Evolutionary conservation across 1,140 invertebrate genomes (phyloP).

Genomic region (Pseudobourletiella spinata): DNA sequence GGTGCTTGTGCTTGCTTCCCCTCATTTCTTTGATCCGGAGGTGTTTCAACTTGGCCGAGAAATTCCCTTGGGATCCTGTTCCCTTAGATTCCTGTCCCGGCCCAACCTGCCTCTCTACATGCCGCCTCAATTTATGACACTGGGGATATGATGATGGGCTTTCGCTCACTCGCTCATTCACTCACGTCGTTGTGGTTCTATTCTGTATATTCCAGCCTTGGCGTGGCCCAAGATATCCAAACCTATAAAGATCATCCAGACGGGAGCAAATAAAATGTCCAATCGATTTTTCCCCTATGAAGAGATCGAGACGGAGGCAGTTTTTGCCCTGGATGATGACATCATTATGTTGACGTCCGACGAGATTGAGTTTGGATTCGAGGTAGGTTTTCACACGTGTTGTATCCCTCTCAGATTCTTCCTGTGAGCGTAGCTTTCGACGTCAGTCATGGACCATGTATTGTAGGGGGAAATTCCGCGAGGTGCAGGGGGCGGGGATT

Average conservation of each 20-base stretch:
- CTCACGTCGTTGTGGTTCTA: too few species aligned
- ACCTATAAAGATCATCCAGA: constrained; percentile 81
- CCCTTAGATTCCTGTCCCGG: too few species aligned
- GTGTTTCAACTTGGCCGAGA: too few species aligned
- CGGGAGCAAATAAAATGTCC: constrained; percentile 82
- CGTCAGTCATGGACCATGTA: neutral
- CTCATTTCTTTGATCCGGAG: too few species aligned
- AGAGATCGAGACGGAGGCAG: constrained; percentile 87
- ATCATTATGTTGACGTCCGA: constrained; percentile 88
- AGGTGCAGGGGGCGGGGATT: too few species aligned
- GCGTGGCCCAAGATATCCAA: constrained; percentile 81
- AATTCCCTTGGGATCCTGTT: too few species aligned
- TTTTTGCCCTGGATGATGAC: constrained; percentile 85
- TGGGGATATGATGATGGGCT: too few species aligned
- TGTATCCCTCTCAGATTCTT: neutral
- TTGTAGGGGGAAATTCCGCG: too few species aligned
- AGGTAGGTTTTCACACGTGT: constrained; percentile 41
- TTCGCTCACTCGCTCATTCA: too few species aligned
- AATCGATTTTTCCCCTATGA: constrained; percentile 88
- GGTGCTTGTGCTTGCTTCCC: too few species aligned
- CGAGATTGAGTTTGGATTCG: constrained; percentile 83
- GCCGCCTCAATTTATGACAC: too few species aligned
- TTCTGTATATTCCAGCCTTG: constrained; percentile 50
- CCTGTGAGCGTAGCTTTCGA: neutral
- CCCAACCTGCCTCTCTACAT: too few species aligned